Evolutionary conservation across 2,888 invertebrate genomes (phyloP), one percentile per base, ranked within the genome.

Genomic region (Unio delphinus): DNA sequence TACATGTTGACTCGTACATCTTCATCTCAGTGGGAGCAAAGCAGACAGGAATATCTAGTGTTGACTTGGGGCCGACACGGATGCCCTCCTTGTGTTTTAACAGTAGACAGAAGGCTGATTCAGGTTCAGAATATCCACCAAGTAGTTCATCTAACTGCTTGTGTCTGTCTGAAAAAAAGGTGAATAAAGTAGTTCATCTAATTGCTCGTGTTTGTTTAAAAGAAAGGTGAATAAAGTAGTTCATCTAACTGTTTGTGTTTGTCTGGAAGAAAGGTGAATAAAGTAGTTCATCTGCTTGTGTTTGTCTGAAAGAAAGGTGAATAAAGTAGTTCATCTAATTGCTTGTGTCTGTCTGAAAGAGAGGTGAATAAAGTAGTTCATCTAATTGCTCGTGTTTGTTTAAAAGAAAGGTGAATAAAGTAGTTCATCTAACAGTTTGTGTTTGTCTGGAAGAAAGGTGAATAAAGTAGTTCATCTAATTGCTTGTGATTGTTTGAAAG

Each of bases 1-100:
- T 79, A 69, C 87, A 86, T 60, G 86, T 57, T 7, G 86, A 84
- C 71, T 88, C 86, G 70, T 83, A 88, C 75, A 82, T 82, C 57
- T 75, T 78, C 87, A 89, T 88, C 67, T 87, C 84, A 56, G 80
- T 83, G 0, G 90, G 90, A 26, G 88, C 86, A 75, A 89, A 90
- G 70, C 87, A 87, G 26, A 90, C 78, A 23, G 90, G 89, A 71
- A 90, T 89, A 68, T 90, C 89, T 28, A 89, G 75, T 28, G 86
- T 86, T 20, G 87, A 85, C 72, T 88, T 88, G 20, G 90, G 88
- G 15, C 86, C 87, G 6, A 90, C 83, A 11, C 85, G 76, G 30
- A 89, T 75, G 20, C 76, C 74, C 20, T 66, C 62, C 55, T 76
- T 80, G 66, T 86, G 81, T 68, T 86, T 88, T 62, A 89, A 75